These are phyloP conservation scores for Hippocampus barbouri DNA, from an alignment of 2,113 vertebrate genomes.

Conservation along the genomic window DNA sequence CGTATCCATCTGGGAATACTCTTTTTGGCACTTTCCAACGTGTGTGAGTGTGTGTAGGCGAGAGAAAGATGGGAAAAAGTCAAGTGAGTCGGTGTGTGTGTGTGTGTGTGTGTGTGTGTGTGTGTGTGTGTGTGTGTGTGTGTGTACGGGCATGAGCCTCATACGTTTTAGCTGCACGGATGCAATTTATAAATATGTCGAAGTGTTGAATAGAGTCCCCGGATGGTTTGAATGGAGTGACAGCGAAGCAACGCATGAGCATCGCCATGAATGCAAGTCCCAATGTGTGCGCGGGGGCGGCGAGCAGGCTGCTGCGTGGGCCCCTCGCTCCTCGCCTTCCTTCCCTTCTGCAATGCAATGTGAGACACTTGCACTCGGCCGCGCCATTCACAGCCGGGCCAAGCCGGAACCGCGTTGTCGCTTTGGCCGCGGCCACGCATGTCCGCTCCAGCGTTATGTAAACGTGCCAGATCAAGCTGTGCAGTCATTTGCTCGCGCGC, in stretches of 20 bases:
- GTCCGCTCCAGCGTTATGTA: constrained; percentile 46
- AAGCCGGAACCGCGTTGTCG: constrained; percentile 44
- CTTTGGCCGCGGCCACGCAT: constrained; percentile 38
- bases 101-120: constrained; percentile 18
- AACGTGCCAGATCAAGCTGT: constrained; percentile 53
- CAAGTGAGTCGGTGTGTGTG: constrained; percentile 38
- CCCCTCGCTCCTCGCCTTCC: constrained; percentile 34
- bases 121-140: constrained; percentile 25
- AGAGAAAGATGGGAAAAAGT: constrained; percentile 57
- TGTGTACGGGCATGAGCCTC: constrained; percentile 3
- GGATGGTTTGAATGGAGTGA: constrained; percentile 14
- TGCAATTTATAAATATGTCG: constrained; percentile 11
- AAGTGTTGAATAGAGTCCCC: constrained; percentile 18
- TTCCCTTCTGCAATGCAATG: constrained; percentile 24
- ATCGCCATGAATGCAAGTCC: not conserved
- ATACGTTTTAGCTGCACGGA: constrained; percentile 10
- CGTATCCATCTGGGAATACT: constrained; percentile 66
- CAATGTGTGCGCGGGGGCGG: not conserved
- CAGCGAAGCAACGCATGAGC: not conserved
- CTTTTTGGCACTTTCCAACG: constrained; percentile 47
- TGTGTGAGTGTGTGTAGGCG: constrained; percentile 55
- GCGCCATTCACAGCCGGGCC: constrained; percentile 61
- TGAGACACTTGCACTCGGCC: constrained; percentile 37
- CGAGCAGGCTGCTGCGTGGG: constrained; percentile 60
- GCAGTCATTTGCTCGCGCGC: constrained; percentile 50